A percentile compares a stretch with the other conserved stretches of the same genome.
These are phyloP conservation scores for Staurois parvus DNA, from an alignment of 2,797 vertebrate genomes.

Conservation along the genomic window DNA sequence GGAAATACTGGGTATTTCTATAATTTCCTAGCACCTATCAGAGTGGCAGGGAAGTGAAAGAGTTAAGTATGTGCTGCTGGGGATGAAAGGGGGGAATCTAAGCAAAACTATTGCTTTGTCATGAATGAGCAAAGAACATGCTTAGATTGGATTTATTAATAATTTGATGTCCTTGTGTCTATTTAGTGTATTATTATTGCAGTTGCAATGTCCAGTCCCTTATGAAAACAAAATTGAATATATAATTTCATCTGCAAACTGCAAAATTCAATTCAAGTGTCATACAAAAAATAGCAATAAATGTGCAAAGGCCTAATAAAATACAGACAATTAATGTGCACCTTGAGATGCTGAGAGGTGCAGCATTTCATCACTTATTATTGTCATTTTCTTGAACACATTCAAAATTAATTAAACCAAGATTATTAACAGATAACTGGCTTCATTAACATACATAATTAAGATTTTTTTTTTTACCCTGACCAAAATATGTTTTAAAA, in stretches of 20 bases:
- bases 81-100: no score
- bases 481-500: constrained; percentile 20
- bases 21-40: no score
- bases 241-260: constrained; percentile 7
- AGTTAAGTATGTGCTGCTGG: no score
- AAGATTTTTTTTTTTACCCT: constrained; percentile 18
- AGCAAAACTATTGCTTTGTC: no score
- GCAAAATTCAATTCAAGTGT: constrained; percentile 31
- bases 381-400: constrained; percentile 47
- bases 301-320: constrained; percentile 24
- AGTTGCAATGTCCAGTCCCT: no score
- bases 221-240: not conserved
- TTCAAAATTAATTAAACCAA: constrained; percentile 46
- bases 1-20: no score
- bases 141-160: no score
- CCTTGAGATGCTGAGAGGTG: constrained; percentile 20
- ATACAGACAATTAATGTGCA: constrained; percentile 33
- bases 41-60: no score
- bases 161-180: not conserved
- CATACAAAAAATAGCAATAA: constrained; percentile 33
- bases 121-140: no score
- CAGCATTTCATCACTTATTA: constrained; percentile 43
- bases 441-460: constrained; percentile 50
- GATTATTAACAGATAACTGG: constrained; percentile 48
- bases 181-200: not conserved